Evolutionary conservation across 1,140 invertebrate species (phyloP).

Genomic region (Pseudoatta argentina): DNA sequence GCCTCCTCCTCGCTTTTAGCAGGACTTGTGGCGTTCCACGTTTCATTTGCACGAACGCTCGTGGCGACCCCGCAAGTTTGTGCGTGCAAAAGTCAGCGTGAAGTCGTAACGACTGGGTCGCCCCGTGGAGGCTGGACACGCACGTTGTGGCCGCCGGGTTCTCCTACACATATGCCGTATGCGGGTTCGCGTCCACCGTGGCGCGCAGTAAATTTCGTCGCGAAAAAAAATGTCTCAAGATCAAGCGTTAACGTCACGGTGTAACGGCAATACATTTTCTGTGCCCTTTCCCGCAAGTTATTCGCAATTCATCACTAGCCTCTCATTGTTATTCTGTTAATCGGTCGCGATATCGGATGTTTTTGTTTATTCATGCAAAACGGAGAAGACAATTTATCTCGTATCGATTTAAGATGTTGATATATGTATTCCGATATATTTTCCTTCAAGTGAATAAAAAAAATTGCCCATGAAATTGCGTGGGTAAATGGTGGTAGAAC

Average conservation of each 20-base stretch:
- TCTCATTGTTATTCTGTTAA: not conserved
- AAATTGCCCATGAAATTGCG: not conserved
- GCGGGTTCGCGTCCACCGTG: slow-evolving; percentile 15
- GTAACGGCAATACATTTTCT: slow-evolving; percentile 7
- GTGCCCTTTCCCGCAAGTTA: not conserved
- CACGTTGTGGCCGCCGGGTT: slow-evolving; percentile 80
- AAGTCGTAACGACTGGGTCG: slow-evolving; percentile 84
- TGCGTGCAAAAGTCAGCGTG: slow-evolving; percentile 84
- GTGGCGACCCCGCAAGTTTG: slow-evolving; percentile 70
- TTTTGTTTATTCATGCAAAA: not conserved
- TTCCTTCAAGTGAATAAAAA: not conserved
- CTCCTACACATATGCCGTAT: slow-evolving; percentile 71
- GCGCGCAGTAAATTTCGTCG: slow-evolving; percentile 46
- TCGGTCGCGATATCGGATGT: not conserved
- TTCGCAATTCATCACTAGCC: not conserved
- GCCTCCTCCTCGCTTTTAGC: not conserved
- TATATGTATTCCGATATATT: not conserved
- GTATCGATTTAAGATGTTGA: not conserved
- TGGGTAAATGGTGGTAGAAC: slow-evolving; percentile 22
- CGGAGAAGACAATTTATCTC: not conserved
- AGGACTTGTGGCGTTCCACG: slow-evolving; percentile 55
- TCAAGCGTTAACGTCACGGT: slow-evolving; percentile 4
- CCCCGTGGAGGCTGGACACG: slow-evolving; percentile 78
- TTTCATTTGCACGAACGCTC: slow-evolving; percentile 79
- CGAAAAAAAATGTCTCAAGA: slow-evolving; percentile 15